Evolutionary conservation across 2,888 invertebrate genomes (phyloP).

Genomic region (Torymus auratus): DNA sequence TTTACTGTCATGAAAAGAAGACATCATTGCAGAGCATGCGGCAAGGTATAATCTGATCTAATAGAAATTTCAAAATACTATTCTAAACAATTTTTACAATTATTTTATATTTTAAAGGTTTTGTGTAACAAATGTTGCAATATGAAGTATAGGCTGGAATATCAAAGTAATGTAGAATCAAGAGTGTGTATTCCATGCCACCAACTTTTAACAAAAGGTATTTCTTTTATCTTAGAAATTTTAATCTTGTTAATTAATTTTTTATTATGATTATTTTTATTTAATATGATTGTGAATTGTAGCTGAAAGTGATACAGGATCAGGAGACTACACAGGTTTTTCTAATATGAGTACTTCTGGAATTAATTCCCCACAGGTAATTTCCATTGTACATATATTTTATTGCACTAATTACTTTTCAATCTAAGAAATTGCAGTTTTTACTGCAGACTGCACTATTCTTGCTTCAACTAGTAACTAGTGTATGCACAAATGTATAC

Average conservation of each 20-base stretch:
- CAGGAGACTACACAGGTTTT: conserved; percentile 70
- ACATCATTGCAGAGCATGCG: conserved; percentile 93
- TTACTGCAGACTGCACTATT: conserved; percentile 36
- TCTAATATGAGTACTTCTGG: conserved; percentile 64
- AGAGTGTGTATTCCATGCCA: conserved; percentile 87
- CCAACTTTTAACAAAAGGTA: conserved; percentile 79
- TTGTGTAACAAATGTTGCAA: conserved; percentile 88
- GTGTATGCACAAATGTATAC: conserved; percentile 60
- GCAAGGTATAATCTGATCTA: conserved; percentile 79
- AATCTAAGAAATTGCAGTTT: conserved; percentile 22
- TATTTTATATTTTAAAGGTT: conserved; percentile 78
- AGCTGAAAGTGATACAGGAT: conserved; percentile 71
- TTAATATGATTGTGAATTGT: conserved; percentile 47
- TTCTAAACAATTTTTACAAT: not conserved
- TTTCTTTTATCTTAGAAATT: not conserved
- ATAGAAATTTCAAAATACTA: too few species aligned
- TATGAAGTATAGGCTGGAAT: conserved; percentile 84
- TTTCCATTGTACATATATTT: not conserved
- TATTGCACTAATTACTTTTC: conserved; percentile 21
- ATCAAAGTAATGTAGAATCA: conserved; percentile 86
- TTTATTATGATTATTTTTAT: not conserved
- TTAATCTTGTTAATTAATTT: not conserved
- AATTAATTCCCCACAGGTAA: conserved; percentile 73
- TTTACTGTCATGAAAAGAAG: conserved; percentile 90
- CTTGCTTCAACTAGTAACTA: conserved; percentile 48